phyloP scores from a whole-genome alignment of 2,113 vertebrate genomes.

The Eclectus roratus region DNA sequence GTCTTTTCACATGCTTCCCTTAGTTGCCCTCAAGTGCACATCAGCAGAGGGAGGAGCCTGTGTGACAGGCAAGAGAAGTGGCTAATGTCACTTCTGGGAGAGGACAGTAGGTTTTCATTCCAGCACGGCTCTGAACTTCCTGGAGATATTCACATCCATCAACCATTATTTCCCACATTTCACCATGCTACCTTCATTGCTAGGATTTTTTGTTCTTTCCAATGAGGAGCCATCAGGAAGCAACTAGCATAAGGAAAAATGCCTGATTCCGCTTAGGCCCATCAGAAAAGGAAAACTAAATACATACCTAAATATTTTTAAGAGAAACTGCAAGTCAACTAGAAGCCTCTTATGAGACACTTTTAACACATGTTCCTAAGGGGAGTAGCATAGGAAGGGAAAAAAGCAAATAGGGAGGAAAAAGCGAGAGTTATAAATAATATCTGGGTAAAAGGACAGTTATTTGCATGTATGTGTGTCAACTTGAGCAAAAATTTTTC shows the following conservation, averaged over 20 bases:
- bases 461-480: neutral
- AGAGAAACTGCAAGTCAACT: neutral
- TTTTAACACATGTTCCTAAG: neutral
- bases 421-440: neutral
- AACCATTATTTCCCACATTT: neutral
- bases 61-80: neutral
- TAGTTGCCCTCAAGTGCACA: neutral
- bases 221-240: neutral
- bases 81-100: neutral
- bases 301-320: neutral
- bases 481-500: neutral
- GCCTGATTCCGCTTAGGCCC: neutral
- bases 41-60: neutral
- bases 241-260: neutral
- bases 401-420: neutral
- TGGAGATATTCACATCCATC: neutral
- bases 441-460: neutral
- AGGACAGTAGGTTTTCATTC: neutral
- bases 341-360: neutral
- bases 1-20: neutral
- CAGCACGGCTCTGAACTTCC: neutral
- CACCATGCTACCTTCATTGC: neutral
- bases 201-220: neutral
- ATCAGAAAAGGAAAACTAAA: neutral
- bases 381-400: neutral